Percentiles rank a stretch among this genome's conserved stretches.
Evolutionary conservation across 2,113 vertebrate genomes (phyloP).

Genomic region (Fregata magnificens): DNA sequence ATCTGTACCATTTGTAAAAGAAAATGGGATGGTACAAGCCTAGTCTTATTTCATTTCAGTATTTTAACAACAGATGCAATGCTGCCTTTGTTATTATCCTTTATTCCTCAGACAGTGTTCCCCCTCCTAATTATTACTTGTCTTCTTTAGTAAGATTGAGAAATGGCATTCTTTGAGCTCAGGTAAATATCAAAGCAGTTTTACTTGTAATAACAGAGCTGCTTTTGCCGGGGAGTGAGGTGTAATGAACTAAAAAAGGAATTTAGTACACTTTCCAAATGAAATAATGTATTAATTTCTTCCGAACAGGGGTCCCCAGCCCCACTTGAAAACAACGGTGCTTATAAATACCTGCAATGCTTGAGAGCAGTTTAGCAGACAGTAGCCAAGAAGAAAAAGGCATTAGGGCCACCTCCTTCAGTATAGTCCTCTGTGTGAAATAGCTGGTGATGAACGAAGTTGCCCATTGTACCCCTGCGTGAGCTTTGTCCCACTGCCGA

Average conservation of each 20-base stretch:
- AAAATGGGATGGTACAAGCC: constrained; percentile 37
- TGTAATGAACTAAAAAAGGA: constrained; percentile 40
- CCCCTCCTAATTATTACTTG: constrained; percentile 61
- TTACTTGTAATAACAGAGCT: constrained; percentile 32
- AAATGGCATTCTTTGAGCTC: constrained; percentile 51
- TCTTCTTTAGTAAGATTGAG: constrained; percentile 42
- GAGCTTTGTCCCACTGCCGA: neutral
- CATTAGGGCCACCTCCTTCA: neutral
- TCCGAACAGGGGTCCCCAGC: neutral
- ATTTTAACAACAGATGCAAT: constrained; percentile 63
- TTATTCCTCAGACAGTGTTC: constrained; percentile 58
- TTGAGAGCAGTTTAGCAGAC: neutral
- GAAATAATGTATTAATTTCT: constrained; percentile 54
- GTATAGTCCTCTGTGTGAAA: neutral
- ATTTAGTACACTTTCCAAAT: constrained; percentile 35
- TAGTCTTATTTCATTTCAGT: constrained; percentile 52
- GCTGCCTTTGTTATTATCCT: constrained; percentile 50
- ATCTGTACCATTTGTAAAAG: constrained; percentile 6
- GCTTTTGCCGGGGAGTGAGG: constrained; percentile 14
- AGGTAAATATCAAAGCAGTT: constrained; percentile 55
- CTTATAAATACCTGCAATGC: neutral
- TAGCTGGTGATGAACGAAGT: neutral
- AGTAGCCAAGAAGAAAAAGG: neutral
- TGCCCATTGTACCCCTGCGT: accelerated
- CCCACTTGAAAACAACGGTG: neutral